Percentiles rank a stretch among this genome's conserved stretches.
Evolutionary conservation across 2,113 vertebrate genomes (phyloP).

Genomic region (Zosterops lateralis): DNA sequence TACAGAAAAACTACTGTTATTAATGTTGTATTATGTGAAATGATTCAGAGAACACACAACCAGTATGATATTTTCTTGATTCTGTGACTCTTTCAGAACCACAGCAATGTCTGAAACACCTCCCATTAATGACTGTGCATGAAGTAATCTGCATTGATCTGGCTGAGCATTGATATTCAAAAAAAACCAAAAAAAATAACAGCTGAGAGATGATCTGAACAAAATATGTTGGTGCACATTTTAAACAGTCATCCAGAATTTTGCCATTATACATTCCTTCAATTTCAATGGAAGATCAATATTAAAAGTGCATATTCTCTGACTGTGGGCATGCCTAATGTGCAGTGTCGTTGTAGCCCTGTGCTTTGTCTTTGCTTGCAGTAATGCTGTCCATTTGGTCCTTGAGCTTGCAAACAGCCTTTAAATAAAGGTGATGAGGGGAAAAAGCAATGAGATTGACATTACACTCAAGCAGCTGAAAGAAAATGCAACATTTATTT

Average conservation of each 20-base stretch:
- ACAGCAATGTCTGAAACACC: slow-evolving; percentile 9
- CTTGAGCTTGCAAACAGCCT: slow-evolving; percentile 69
- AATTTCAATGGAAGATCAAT: slow-evolving; percentile 39
- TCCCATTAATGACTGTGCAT: not conserved
- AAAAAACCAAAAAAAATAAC: not conserved
- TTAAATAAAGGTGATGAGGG: slow-evolving; percentile 71
- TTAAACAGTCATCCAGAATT: slow-evolving; percentile 40
- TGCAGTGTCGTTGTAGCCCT: slow-evolving; percentile 70
- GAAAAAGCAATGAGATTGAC: slow-evolving; percentile 53
- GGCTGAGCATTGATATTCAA: not conserved
- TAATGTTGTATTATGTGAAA: not conserved
- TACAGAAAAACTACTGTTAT: slow-evolving; percentile 9
- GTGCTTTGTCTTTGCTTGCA: slow-evolving; percentile 75
- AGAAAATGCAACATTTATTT: not conserved
- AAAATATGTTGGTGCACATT: slow-evolving; percentile 60
- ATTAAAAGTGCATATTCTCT: slow-evolving; percentile 68
- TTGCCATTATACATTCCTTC: not conserved
- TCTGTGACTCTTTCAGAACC: slow-evolving; percentile 26
- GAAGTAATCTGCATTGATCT: slow-evolving; percentile 6
- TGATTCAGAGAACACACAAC: slow-evolving; percentile 11
- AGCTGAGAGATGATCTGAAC: slow-evolving; percentile 4
- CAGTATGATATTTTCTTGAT: slow-evolving; percentile 5
- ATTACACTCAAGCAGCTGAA: not conserved
- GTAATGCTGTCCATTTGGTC: slow-evolving; percentile 62
- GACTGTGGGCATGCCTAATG: slow-evolving; percentile 78